Evolutionary conservation across 2,888 invertebrate genomes (phyloP).

Genomic region (Rugalucina vietnamica): DNA sequence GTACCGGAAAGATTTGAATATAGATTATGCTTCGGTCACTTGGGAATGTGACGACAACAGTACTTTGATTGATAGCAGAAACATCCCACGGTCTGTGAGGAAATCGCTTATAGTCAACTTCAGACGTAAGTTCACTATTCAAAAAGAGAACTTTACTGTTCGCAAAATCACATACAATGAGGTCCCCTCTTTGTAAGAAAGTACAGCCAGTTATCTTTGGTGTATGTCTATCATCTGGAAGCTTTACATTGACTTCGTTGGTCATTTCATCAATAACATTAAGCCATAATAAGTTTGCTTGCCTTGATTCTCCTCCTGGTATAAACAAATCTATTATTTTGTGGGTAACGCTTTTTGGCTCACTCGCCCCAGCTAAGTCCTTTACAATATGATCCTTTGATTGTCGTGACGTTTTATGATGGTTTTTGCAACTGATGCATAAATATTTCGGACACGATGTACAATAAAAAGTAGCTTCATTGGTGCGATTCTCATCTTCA

Average conservation of each 20-base stretch:
- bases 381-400: background rate
- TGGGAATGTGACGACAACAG: background rate
- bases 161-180: background rate
- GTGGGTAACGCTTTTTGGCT: background rate
- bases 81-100: background rate
- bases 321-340: background rate
- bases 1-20: background rate
- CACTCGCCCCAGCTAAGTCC: background rate
- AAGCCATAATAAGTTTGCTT: background rate
- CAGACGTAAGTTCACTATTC: background rate
- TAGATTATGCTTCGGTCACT: background rate
- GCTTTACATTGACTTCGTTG: background rate
- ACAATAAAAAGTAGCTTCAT: background rate
- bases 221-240: background rate
- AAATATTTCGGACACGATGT: background rate
- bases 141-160: background rate
- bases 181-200: background rate
- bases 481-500: background rate
- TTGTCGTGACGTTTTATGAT: background rate
- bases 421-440: background rate
- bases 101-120: background rate
- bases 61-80: background rate
- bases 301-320: background rate
- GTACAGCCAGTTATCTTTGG: background rate
- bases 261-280: background rate